A percentile compares a stretch with the other conserved stretches of the same genome.
Evolutionary conservation across 1,140 invertebrate species (phyloP).

Genomic region (Saccostrea cuccullata): DNA sequence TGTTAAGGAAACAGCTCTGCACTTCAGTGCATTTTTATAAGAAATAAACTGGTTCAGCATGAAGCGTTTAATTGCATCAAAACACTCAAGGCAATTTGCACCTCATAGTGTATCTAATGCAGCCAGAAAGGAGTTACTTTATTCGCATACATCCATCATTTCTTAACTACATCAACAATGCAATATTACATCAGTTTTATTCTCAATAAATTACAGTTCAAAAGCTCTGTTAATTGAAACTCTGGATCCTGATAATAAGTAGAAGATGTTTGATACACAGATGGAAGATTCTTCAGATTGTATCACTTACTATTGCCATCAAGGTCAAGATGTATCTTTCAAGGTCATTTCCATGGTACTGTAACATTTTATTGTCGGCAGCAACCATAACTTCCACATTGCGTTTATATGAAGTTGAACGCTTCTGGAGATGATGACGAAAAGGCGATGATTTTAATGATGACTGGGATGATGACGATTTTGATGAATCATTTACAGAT

Average conservation of each 20-base stretch:
- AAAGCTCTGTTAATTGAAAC: slow-evolving; percentile 15
- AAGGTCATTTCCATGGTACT: slow-evolving; percentile 78
- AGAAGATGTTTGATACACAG: background rate
- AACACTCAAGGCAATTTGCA: background rate
- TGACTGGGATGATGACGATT: slow-evolving; percentile 9
- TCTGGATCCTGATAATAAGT: background rate
- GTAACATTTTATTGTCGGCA: slow-evolving; percentile 90
- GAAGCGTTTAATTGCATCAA: background rate
- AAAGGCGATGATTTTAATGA: slow-evolving; percentile 35
- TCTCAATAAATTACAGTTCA: background rate
- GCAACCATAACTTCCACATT: slow-evolving; percentile 92
- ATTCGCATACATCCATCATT: background rate
- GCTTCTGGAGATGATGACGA: slow-evolving; percentile 62
- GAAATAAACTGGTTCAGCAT: background rate
- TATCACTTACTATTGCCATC: slow-evolving; percentile 91
- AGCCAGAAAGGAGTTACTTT: too few species aligned
- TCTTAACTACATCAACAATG: background rate
- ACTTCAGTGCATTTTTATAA: background rate
- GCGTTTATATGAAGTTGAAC: slow-evolving; percentile 81
- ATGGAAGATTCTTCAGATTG: background rate
- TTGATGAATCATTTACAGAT: slow-evolving; percentile 18
- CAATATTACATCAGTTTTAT: slow-evolving; percentile 18
- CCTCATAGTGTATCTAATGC: background rate
- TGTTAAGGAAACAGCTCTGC: background rate
- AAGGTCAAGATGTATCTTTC: slow-evolving; percentile 92